Percentiles rank a stretch among this genome's conserved stretches.
phyloP scores from a whole-genome alignment of 2,888 invertebrate species.

The Apodemia duryi region DNA sequence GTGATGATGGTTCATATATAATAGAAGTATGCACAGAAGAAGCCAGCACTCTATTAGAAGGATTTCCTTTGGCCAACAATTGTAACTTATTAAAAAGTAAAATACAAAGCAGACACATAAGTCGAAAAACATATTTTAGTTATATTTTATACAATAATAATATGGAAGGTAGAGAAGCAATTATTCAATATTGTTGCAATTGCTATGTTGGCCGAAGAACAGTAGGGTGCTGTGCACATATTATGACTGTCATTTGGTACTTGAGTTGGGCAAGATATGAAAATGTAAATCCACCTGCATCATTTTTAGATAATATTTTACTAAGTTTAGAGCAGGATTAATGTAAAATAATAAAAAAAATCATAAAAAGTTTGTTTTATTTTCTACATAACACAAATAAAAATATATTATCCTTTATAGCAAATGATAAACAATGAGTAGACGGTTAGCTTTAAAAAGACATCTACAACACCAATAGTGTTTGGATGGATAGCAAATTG shows the following conservation, averaged over 20 bases:
- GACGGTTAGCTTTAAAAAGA: too few species aligned
- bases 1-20: conserved; percentile 19
- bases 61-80: conserved; percentile 19
- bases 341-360: too few species aligned
- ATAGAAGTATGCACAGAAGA: conserved; percentile 20
- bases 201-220: conserved; percentile 25
- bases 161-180: conserved; percentile 21
- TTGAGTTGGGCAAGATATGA: conserved; percentile 20
- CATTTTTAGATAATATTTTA: not conserved
- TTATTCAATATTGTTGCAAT: conserved; percentile 24
- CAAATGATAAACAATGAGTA: too few species aligned
- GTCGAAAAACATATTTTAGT: conserved; percentile 23
- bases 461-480: too few species aligned
- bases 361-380: too few species aligned
- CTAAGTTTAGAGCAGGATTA: too few species aligned
- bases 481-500: too few species aligned
- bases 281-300: too few species aligned
- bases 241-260: conserved; percentile 26
- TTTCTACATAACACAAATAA: too few species aligned
- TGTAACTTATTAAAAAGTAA: conserved; percentile 22
- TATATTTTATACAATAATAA: conserved; percentile 25
- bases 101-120: conserved; percentile 24
- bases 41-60: conserved; percentile 9
- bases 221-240: conserved; percentile 26
- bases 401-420: too few species aligned